phyloP scores from a whole-genome alignment of 1,140 invertebrate genomes.

The Drosophila cardini region DNA sequence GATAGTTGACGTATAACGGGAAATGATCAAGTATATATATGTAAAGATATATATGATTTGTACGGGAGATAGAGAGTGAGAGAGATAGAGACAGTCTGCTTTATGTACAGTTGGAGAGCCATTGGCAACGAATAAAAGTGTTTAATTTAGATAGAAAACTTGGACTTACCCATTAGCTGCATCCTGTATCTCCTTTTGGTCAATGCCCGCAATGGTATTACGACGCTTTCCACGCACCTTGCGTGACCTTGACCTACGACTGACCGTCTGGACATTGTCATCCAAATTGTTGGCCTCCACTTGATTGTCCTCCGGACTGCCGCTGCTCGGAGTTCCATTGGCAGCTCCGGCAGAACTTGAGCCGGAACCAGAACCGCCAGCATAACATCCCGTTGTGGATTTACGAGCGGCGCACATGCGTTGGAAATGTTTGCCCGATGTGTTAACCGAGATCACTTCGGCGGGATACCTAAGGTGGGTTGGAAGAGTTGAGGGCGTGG shows the following conservation, averaged over 20 bases:
- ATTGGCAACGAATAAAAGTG: slow-evolving; percentile 47
- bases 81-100: slow-evolving; percentile 12
- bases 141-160: slow-evolving; percentile 55
- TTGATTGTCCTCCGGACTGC: slow-evolving; percentile 81
- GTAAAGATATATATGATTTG: slow-evolving; percentile 31
- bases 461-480: slow-evolving; percentile 90
- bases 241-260: slow-evolving; percentile 89
- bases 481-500: background rate
- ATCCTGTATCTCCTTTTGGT: slow-evolving; percentile 93
- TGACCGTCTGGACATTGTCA: slow-evolving; percentile 87
- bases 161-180: slow-evolving; percentile 90
- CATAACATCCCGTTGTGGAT: slow-evolving; percentile 87
- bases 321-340: slow-evolving; percentile 83
- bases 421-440: slow-evolving; percentile 93
- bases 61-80: slow-evolving; percentile 20
- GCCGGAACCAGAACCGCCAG: slow-evolving; percentile 34
- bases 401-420: slow-evolving; percentile 93
- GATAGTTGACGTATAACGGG: slow-evolving; percentile 8
- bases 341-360: slow-evolving; percentile 70
- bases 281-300: slow-evolving; percentile 80
- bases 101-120: slow-evolving; percentile 64
- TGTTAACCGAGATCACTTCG: slow-evolving; percentile 94
- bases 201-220: slow-evolving; percentile 95
- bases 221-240: slow-evolving; percentile 92
- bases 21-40: slow-evolving; percentile 5